Evolutionary conservation across 1,140 invertebrate species (phyloP).

Genomic region (Temnothorax curvispinosus): DNA sequence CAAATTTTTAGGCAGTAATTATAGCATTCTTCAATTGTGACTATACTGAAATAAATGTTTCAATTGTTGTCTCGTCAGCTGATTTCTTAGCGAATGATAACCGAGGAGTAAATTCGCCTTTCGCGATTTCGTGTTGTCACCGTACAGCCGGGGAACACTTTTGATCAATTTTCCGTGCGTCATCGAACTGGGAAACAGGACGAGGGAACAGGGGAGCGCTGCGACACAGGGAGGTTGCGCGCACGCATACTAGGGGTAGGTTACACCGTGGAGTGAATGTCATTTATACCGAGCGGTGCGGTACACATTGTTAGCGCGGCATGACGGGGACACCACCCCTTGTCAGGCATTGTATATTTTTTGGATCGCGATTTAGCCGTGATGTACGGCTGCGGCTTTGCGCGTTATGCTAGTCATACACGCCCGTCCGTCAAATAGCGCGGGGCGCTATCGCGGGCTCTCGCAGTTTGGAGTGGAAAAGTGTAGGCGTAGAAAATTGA

Average conservation of each 20-base stretch:
- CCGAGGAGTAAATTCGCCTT: conserved; percentile 7
- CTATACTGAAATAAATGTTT: conserved; percentile 5
- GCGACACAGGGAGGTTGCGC: conserved; percentile 13
- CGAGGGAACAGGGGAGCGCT: background rate
- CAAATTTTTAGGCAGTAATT: background rate
- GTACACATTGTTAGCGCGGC: conserved; percentile 80
- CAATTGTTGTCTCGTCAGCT: background rate
- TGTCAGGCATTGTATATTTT: conserved; percentile 85
- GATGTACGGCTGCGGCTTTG: conserved; percentile 84
- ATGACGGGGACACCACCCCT: conserved; percentile 74
- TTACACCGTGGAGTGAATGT: conserved; percentile 79
- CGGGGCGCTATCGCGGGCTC: conserved; percentile 64
- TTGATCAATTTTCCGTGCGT: conserved; percentile 58
- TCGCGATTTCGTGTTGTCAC: conserved; percentile 4
- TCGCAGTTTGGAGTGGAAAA: conserved; percentile 52
- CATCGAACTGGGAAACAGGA: conserved; percentile 11
- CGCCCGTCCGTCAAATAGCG: conserved; percentile 74
- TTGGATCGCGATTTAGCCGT: conserved; percentile 85
- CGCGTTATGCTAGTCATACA: conserved; percentile 78
- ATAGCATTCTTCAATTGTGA: background rate
- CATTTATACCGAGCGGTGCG: conserved; percentile 79
- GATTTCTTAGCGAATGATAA: background rate
- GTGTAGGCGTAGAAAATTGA: background rate
- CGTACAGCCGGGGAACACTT: conserved; percentile 23
- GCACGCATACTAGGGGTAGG: conserved; percentile 63